These are phyloP conservation scores for Apodemus agrarius DNA, from an alignment of 2,797 vertebrate genomes.

Conservation along the genomic window DNA sequence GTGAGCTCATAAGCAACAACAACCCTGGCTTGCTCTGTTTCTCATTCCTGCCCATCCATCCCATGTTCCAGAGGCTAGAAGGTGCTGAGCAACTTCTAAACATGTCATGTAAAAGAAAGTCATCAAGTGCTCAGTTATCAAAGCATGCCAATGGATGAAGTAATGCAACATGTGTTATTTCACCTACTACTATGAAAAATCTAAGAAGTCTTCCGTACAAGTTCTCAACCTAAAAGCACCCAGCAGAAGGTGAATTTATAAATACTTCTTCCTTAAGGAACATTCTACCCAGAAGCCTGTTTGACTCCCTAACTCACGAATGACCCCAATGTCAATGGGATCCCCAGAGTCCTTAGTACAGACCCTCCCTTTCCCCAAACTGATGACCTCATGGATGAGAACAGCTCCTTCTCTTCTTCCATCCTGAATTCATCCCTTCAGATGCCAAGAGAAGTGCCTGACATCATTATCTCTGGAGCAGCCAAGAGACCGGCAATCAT, in stretches of 20 bases:
- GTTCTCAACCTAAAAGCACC: neutral
- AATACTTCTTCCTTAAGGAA: neutral
- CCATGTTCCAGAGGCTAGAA: neutral
- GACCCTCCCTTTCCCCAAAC: conserved; percentile 19
- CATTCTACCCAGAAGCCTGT: neutral
- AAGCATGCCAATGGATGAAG: neutral
- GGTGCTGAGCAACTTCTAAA: conserved; percentile 15
- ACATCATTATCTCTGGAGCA: neutral
- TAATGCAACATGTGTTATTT: neutral
- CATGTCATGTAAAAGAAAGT: neutral
- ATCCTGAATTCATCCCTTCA: neutral
- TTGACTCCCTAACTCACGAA: neutral
- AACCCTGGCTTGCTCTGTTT: neutral
- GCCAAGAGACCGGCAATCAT: neutral
- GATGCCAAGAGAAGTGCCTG: conserved; percentile 12
- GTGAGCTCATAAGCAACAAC: neutral
- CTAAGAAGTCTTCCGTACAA: neutral
- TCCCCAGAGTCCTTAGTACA: neutral
- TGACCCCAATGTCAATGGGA: neutral
- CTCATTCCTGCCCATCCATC: neutral
- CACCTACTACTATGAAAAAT: neutral
- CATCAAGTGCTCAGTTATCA: neutral
- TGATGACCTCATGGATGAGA: conserved; percentile 26
- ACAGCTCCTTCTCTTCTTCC: neutral
- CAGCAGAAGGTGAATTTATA: neutral